Evolutionary conservation across 2,888 invertebrate genomes (phyloP).

Genomic region (Mythimna vitellina): DNA sequence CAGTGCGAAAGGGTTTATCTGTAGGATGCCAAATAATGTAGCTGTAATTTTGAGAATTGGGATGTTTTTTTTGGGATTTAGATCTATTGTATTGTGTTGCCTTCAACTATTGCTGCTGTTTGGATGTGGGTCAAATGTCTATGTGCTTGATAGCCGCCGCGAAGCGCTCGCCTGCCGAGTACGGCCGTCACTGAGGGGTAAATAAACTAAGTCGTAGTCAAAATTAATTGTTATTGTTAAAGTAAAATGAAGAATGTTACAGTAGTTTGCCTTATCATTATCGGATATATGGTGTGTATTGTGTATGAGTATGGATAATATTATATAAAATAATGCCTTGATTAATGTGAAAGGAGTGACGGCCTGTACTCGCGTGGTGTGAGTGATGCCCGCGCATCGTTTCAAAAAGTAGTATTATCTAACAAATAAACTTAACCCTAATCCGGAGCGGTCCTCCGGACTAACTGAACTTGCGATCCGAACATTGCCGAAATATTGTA

Average conservation of each 20-base stretch:
- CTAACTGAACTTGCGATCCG: conserved; percentile 84
- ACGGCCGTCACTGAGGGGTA: conserved; percentile 68
- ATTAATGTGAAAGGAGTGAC: conserved; percentile 59
- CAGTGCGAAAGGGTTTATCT: conserved; percentile 93
- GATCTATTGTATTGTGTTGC: conserved; percentile 91
- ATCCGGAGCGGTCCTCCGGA: conserved; percentile 79
- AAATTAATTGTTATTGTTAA: conserved; percentile 40
- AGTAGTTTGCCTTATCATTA: conserved; percentile 65
- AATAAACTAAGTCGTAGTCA: conserved; percentile 64
- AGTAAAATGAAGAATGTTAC: conserved; percentile 47
- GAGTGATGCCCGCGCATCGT: conserved; percentile 78
- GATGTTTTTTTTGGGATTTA: conserved; percentile 69
- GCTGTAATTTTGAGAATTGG: conserved; percentile 69
- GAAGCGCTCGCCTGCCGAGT: conserved; percentile 80
- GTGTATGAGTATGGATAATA: conserved; percentile 59
- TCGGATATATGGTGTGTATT: conserved; percentile 63
- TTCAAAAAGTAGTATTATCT: conserved; percentile 85
- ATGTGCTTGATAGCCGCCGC: conserved; percentile 93
- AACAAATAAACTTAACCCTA: conserved; percentile 90
- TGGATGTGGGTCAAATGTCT: conserved; percentile 93
- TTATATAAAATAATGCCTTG: conserved; percentile 56
- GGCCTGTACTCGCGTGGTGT: conserved; percentile 75
- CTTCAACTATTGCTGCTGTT: conserved; percentile 96
- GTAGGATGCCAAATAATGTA: conserved; percentile 73
- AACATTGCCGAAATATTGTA: conserved; percentile 85